Evolutionary conservation across 2,888 invertebrate species (phyloP).

Genomic region (Athalia rosae): DNA sequence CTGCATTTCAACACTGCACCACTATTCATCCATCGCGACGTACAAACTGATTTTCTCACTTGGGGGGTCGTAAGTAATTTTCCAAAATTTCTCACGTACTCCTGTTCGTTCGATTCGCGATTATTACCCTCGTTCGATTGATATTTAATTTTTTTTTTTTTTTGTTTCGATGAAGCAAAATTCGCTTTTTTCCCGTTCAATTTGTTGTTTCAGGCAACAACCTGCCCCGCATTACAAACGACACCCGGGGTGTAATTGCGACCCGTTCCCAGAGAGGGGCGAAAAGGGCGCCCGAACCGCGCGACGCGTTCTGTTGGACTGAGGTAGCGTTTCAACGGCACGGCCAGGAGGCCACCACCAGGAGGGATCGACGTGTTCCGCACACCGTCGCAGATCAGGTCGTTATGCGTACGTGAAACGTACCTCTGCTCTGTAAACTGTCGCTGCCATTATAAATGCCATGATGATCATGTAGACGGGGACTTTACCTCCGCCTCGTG

Average conservation of each 20-base stretch:
- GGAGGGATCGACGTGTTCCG: conserved; percentile 37
- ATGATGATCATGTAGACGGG: conserved; percentile 7
- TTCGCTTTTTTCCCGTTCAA: not conserved
- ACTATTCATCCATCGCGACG: too few relatives aligned
- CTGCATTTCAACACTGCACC: too few relatives aligned
- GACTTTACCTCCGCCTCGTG: not conserved
- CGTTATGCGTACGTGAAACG: not conserved
- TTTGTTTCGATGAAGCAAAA: not conserved
- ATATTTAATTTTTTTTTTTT: not conserved
- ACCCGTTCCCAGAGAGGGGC: conserved; percentile 4
- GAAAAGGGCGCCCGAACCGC: conserved; percentile 57
- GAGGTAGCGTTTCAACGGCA: conserved; percentile 51
- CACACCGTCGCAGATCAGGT: conserved; percentile 43
- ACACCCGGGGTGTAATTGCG: conserved; percentile 1
- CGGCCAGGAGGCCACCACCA: conserved; percentile 25
- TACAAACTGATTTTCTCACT: too few relatives aligned
- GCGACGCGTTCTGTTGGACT: conserved; percentile 67
- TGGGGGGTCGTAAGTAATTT: too few relatives aligned
- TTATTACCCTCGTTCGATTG: conserved; percentile 1
- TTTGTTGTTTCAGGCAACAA: not conserved
- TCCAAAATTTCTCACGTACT: too few relatives aligned
- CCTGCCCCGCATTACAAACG: not conserved
- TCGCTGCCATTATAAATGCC: not conserved
- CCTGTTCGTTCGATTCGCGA: not conserved
- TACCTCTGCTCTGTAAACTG: not conserved